Conservation (phyloP, 2,888 invertebrate genomes). For the Tolmerus cingulatus region DNA sequence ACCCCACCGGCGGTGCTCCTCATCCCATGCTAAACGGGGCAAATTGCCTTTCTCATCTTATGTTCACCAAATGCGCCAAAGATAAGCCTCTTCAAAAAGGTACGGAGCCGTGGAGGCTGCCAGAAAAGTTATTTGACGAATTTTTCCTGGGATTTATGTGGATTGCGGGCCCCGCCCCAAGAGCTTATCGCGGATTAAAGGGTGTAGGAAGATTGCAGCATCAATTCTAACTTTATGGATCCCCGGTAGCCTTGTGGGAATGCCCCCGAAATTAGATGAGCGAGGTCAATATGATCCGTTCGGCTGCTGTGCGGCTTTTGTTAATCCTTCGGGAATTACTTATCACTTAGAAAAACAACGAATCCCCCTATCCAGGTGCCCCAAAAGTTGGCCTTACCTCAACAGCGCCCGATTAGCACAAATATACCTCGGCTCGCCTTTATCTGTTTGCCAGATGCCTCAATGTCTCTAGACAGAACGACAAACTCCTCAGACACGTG, state of each 20-base stretch:
- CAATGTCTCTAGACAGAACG: background rate
- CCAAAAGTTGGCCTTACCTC: slow-evolving; percentile 4
- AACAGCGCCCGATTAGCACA: background rate
- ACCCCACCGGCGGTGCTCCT: too few relatives aligned
- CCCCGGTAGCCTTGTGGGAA: background rate
- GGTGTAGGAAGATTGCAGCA: slow-evolving; percentile 7
- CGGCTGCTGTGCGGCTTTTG: background rate
- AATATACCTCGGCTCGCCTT: background rate
- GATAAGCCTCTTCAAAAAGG: background rate
- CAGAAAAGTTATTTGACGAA: slow-evolving; percentile 24
- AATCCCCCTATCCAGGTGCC: background rate
- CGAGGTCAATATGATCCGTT: slow-evolving; percentile 25
- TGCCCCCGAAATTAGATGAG: background rate
- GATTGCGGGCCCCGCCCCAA: background rate
- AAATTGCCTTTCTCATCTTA: background rate
- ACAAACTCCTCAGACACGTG: background rate
- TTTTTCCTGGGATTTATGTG: slow-evolving; percentile 19
- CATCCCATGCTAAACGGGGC: background rate
- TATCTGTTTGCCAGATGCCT: background rate
- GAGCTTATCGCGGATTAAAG: slow-evolving; percentile 33
- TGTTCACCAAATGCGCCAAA: background rate
- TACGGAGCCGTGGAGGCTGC: background rate
- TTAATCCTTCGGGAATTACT: slow-evolving; percentile 16
- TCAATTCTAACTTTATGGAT: background rate
- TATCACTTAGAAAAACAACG: slow-evolving; percentile 6